Conservation (phyloP, 2,888 invertebrate genomes). For the Cheilosia grossa region DNA sequence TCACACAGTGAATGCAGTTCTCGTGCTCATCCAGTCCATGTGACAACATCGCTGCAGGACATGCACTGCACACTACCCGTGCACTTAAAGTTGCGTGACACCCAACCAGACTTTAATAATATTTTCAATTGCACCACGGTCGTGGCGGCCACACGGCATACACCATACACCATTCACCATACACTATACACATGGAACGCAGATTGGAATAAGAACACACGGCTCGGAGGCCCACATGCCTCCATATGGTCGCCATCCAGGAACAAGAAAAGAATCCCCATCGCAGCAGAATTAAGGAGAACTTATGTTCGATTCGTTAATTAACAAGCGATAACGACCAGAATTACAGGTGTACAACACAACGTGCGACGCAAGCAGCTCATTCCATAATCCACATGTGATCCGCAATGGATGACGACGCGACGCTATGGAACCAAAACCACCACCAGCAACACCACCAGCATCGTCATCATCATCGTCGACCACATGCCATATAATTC, state of each 20-base stretch:
- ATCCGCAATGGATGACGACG: constrained; percentile 37
- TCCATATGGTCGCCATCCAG: constrained; percentile 8
- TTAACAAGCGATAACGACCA: constrained; percentile 74
- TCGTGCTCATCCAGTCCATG: constrained; percentile 48
- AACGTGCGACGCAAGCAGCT: constrained; percentile 72
- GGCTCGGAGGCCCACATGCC: constrained; percentile 19
- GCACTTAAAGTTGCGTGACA: constrained; percentile 64
- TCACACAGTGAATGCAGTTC: constrained; percentile 38
- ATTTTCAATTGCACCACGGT: constrained; percentile 64
- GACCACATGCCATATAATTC: constrained; percentile 65
- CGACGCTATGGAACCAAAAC: constrained; percentile 52
- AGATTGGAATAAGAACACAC: constrained; percentile 13
- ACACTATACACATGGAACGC: constrained; percentile 29
- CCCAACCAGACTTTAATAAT: constrained; percentile 63
- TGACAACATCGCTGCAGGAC: constrained; percentile 71
- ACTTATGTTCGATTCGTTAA: constrained; percentile 75
- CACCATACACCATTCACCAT: constrained; percentile 15
- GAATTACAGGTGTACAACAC: constrained; percentile 74
- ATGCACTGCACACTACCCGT: constrained; percentile 46
- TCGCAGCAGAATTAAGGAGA: constrained; percentile 64
- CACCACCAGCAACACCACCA: constrained; percentile 15
- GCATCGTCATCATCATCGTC: constrained; percentile 16
- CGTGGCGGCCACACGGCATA: constrained; percentile 21
- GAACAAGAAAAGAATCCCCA: constrained; percentile 24
- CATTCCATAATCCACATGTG: constrained; percentile 68